Base-by-base conservation (phyloP, 2,113 vertebrate species). In the Brienomyrus longianalis region DNA sequence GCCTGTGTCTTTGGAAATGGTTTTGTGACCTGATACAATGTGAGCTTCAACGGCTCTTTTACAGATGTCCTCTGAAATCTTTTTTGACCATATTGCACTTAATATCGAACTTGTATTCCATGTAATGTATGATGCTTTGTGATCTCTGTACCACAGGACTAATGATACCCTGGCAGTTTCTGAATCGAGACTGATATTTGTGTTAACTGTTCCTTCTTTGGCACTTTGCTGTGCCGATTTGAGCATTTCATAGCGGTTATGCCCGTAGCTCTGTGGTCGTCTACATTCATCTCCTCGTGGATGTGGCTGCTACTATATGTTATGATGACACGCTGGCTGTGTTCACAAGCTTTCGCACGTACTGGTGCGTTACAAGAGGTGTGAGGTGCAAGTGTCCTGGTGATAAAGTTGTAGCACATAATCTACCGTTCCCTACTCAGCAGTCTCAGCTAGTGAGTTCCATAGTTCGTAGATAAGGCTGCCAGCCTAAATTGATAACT, bases 401-500 rank as follows among this genome's bases (percentile, higher is more conserved):
- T 70, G n/a, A 70, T 31, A 70, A 70, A 70, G 62, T 70, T 66
- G 62, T 27, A 66, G n/a, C 62, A 11, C 9, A 70, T 31, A 70
- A 31, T 31, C 62, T 70, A 31, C n/a, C 1, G 10, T 70, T 13
- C 3, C n/a, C 62, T 70, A 45, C 77, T 83, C 39, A 19, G 77
- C 39, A 43, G 77, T 83, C 43, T 83, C 77, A 21, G 17, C 43
- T 39, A 45, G 35, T 83, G 92, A 86, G 92, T 11, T 83, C 43
- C 70, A 88, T 95, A 95, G 94, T 95, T 1, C 93, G 94, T 93
- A 95, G 95, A 87, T 56, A 95, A 93, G 94, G 94, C 0, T 94
- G 94, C 90, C 85, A 93, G 95, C 87, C 90, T 95, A 83, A 93
- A 70, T 31, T 70, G n/a, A 27, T 13, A 70, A 70, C 62, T 70